Percentiles rank a stretch among this genome's conserved stretches.
Conservation (phyloP, 2,113 vertebrate species). For the Neolamprologus cancellatus region DNA sequence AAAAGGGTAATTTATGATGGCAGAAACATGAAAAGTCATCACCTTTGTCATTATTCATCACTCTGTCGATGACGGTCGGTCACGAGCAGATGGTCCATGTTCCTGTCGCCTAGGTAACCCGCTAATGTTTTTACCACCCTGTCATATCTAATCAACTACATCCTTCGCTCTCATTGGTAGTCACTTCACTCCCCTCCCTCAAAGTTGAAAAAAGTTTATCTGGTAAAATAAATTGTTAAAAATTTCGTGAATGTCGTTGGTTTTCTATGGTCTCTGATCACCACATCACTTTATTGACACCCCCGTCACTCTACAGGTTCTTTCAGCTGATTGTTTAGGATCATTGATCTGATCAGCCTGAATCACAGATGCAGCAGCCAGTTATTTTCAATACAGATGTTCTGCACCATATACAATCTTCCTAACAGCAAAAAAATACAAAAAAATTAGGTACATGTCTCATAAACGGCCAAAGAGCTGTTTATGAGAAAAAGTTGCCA, state of each 20-base stretch:
- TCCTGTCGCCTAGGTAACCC: background rate
- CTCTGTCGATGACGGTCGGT: fast-evolving
- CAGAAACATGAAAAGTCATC: background rate
- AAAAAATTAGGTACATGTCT: fast-evolving
- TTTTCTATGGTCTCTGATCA: background rate
- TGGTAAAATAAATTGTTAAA: background rate
- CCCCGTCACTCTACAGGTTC: background rate
- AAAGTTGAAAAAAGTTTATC: background rate
- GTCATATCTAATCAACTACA: background rate
- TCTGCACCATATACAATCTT: background rate
- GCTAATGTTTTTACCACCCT: background rate
- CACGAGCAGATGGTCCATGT: background rate
- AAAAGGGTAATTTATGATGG: background rate
- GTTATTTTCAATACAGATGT: background rate
- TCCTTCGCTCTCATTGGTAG: background rate
- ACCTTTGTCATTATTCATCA: background rate
- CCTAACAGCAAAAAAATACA: background rate
- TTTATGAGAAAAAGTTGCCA: background rate
- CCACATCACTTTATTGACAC: background rate
- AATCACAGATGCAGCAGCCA: background rate
- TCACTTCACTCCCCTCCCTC: background rate
- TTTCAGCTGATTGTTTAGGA: background rate
- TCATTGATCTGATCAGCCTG: background rate
- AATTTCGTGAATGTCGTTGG: background rate
- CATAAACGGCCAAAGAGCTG: background rate